Conservation (phyloP, 2,888 invertebrate genomes). For the Stenchaetothrips biformis region DNA sequence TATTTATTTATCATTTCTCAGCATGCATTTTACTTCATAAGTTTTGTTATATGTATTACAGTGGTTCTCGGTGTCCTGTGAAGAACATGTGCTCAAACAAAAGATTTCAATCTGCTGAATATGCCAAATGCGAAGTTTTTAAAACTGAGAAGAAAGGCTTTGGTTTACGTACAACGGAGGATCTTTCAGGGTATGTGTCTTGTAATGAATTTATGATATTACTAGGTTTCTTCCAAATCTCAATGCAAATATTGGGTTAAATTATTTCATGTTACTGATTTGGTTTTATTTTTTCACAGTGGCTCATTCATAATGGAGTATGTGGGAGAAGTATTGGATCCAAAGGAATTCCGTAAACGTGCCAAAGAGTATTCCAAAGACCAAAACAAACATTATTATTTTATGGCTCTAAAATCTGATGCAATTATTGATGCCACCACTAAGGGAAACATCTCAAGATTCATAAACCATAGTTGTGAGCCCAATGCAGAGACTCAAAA, state of each 20-base stretch:
- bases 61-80: slow-evolving; percentile 85
- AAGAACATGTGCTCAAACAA: slow-evolving; percentile 90
- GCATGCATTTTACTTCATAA: not conserved
- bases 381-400: slow-evolving; percentile 90
- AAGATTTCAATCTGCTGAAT: slow-evolving; percentile 82
- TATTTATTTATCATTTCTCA: not conserved
- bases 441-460: slow-evolving; percentile 93
- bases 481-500: slow-evolving; percentile 99
- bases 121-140: slow-evolving; percentile 80
- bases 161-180: slow-evolving; percentile 74
- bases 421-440: slow-evolving; percentile 93
- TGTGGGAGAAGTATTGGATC: slow-evolving; percentile 93
- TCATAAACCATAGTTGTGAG: slow-evolving; percentile 98
- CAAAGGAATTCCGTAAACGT: slow-evolving; percentile 80
- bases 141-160: slow-evolving; percentile 92
- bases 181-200: slow-evolving; percentile 63
- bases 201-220: not conserved
- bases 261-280: slow-evolving; percentile 1
- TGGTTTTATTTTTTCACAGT: slow-evolving; percentile 49
- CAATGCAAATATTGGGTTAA: slow-evolving; percentile 17
- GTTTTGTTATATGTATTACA: slow-evolving; percentile 46
- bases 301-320: slow-evolving; percentile 97
- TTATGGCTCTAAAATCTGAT: slow-evolving; percentile 93
- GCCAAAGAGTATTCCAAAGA: slow-evolving; percentile 84
- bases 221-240: slow-evolving; percentile 27